Conservation (phyloP, 2,113 vertebrate genomes). For the Myxocyprinus asiaticus region DNA sequence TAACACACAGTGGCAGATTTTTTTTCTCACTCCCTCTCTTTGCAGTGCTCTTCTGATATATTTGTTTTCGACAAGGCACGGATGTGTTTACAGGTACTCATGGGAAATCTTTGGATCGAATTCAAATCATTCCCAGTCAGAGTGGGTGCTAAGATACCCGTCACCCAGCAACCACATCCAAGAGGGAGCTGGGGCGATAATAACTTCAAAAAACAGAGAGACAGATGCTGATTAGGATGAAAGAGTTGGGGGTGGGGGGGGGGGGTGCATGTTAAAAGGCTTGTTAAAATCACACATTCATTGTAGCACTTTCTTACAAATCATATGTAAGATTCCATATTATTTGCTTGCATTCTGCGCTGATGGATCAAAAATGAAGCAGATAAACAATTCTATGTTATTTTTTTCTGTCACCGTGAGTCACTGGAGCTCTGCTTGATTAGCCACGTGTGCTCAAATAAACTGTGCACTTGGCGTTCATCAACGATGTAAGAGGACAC, state of each 20-base stretch:
- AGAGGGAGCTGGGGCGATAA: constrained; percentile 99
- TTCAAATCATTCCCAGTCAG: constrained; percentile 99
- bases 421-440: constrained; percentile 84
- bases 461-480: constrained; percentile 82
- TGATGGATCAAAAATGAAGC: constrained; percentile 75
- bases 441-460: constrained; percentile 91
- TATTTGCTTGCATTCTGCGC: constrained; percentile 78
- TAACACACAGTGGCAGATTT: constrained; percentile 75
- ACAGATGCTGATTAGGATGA: constrained; percentile 99
- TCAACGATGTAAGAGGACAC: constrained; percentile 69
- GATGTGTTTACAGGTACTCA: constrained; percentile 99
- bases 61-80: constrained; percentile 99
- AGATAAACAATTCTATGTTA: constrained; percentile 42
- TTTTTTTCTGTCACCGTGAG: constrained; percentile 67
- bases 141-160: constrained; percentile 99
- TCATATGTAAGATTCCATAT: constrained; percentile 87
- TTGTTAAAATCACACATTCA: constrained; percentile 96
- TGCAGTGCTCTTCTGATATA: constrained; percentile 78
- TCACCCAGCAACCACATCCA: constrained; percentile 99
- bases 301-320: constrained; percentile 97
- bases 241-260: constrained; percentile 63
- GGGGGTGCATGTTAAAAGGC: constrained; percentile 89
- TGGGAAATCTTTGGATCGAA: constrained; percentile 99
- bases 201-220: constrained; percentile 99
- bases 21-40: constrained; percentile 36